Conservation (phyloP, 1,140 invertebrate genomes). For the Agrypnia vestita region DNA sequence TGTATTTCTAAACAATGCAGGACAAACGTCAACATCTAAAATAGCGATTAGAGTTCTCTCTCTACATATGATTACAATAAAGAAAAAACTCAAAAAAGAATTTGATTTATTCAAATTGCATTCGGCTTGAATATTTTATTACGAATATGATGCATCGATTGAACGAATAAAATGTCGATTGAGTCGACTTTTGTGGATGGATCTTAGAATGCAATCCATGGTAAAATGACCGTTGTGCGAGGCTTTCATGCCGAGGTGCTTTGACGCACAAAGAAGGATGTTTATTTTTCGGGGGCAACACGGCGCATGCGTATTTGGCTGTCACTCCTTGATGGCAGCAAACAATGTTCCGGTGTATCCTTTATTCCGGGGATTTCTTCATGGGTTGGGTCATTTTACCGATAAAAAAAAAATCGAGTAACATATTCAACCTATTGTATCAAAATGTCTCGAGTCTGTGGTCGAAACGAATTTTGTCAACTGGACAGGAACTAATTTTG, state of each 20-base stretch:
- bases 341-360: conserved; percentile 51
- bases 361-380: conserved; percentile 19
- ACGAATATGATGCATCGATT: not conserved
- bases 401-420: conserved; percentile 40
- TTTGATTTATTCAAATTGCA: too few relatives aligned
- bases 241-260: conserved; percentile 24
- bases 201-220: not conserved
- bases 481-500: conserved; percentile 8
- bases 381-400: conserved; percentile 34
- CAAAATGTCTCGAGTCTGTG: conserved; percentile 10
- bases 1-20: too few relatives aligned
- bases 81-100: too few relatives aligned
- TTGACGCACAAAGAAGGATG: conserved; percentile 50
- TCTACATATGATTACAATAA: too few relatives aligned
- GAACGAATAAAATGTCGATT: conserved; percentile 13
- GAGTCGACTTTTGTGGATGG: conserved; percentile 2
- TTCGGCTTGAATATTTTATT: too few relatives aligned
- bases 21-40: too few relatives aligned
- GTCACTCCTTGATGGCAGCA: conserved; percentile 50
- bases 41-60: too few relatives aligned
- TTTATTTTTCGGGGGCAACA: conserved; percentile 49
- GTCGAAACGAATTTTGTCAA: conserved; percentile 11
- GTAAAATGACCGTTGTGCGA: conserved; percentile 51
- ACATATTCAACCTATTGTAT: conserved; percentile 26
- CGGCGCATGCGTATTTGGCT: conserved; percentile 47